These are phyloP conservation scores for Platycercus adscitus DNA, from an alignment of 2,113 vertebrate genomes.

Conservation along the genomic window DNA sequence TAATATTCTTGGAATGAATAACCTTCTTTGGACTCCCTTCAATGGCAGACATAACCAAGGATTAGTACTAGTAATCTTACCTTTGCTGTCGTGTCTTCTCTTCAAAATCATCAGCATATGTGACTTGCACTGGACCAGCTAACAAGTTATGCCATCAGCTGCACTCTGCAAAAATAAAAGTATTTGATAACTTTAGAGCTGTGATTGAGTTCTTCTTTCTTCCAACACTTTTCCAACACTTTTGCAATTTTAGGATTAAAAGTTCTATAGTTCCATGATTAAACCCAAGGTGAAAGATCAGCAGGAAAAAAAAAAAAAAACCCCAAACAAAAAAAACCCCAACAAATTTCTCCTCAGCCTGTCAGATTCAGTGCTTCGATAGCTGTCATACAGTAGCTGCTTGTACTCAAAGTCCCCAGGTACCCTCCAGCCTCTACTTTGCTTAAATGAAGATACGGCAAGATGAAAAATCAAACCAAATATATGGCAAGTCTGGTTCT, in stretches of 20 bases:
- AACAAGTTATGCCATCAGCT: not conserved
- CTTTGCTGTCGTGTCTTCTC: not conserved
- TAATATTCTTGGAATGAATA: not conserved
- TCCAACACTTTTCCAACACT: not conserved
- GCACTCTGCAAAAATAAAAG: not conserved
- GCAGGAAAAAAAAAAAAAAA: not conserved
- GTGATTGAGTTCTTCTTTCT: not conserved
- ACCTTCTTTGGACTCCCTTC: not conserved
- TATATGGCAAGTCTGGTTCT: not conserved
- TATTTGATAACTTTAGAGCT: not conserved
- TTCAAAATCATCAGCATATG: not conserved
- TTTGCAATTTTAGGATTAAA: not conserved
- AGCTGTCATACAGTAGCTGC: not conserved
- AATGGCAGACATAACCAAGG: not conserved
- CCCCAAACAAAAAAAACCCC: too few relatives aligned
- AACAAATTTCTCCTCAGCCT: not conserved
- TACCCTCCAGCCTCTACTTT: not conserved
- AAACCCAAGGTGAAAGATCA: not conserved
- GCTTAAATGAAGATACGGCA: not conserved
- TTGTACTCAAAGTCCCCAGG: not conserved
- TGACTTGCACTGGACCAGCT: not conserved
- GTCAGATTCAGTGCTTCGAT: not conserved
- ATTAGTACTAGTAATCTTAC: not conserved
- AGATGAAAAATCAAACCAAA: not conserved
- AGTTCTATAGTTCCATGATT: not conserved